Evolutionary conservation across 2,113 vertebrate genomes (phyloP).

Genomic region (Phaethon lepturus): DNA sequence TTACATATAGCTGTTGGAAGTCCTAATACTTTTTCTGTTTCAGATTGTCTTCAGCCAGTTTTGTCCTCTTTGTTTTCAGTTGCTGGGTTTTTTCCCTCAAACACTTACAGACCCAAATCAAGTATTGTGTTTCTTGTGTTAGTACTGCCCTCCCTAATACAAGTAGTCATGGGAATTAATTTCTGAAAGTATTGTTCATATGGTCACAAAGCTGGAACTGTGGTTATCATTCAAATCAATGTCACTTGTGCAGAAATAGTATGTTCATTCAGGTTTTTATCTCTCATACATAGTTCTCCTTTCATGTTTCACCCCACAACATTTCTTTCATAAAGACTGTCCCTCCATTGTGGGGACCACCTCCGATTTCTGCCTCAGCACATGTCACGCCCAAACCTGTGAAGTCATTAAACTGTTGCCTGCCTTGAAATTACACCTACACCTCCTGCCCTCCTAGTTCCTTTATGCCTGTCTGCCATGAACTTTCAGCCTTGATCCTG

Average conservation of each 20-base stretch:
- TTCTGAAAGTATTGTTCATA: slow-evolving; percentile 58
- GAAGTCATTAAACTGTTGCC: not conserved
- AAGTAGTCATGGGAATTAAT: slow-evolving; percentile 35
- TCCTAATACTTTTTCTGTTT: not conserved
- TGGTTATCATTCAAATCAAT: slow-evolving; percentile 46
- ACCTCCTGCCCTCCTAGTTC: not conserved
- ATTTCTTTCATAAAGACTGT: not conserved
- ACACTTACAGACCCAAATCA: slow-evolving; percentile 19
- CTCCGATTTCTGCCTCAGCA: not conserved
- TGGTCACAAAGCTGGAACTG: slow-evolving; percentile 39
- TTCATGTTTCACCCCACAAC: not conserved
- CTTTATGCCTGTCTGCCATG: not conserved
- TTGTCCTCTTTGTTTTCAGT: not conserved
- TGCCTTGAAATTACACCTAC: not conserved
- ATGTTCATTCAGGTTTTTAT: not conserved
- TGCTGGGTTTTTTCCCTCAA: not conserved
- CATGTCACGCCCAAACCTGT: not conserved
- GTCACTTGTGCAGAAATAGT: not conserved
- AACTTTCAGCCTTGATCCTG: not conserved
- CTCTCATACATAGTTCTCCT: not conserved
- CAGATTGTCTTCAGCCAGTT: not conserved
- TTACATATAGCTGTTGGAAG: not conserved
- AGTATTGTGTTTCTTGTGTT: slow-evolving; percentile 48
- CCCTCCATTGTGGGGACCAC: not conserved
- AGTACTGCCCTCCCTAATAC: not conserved